These are phyloP conservation scores for Belonocnema kinseyi DNA, from an alignment of 1,140 invertebrate species.

Conservation along the genomic window DNA sequence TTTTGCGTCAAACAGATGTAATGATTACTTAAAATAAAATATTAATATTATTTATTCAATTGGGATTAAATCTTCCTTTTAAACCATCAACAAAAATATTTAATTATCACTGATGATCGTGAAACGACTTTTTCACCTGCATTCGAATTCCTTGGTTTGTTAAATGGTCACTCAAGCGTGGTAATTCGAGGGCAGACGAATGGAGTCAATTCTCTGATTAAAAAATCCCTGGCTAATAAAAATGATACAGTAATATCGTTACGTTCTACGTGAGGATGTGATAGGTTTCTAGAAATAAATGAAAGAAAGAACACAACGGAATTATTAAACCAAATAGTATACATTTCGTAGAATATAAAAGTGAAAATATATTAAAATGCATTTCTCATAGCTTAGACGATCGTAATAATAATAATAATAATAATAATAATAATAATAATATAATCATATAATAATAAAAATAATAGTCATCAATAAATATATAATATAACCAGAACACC, in stretches of 20 bases:
- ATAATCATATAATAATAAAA: constrained; percentile 45
- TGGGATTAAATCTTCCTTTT: background rate
- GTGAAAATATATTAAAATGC: constrained; percentile 77
- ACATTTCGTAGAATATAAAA: constrained; percentile 76
- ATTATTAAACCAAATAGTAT: constrained; percentile 76
- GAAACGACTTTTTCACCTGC: background rate
- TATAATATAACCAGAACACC: constrained; percentile 76
- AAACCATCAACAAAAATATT: background rate
- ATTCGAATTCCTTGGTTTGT: background rate
- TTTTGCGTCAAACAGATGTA: constrained; percentile 30
- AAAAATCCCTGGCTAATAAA: background rate
- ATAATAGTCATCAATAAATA: constrained; percentile 73
- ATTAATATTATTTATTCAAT: constrained; percentile 5
- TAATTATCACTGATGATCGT: background rate
- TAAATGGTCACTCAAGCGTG: background rate
- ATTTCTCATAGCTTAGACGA: constrained; percentile 74
- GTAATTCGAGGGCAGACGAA: background rate
- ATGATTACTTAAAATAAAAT: constrained; percentile 30
- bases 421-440: constrained; percentile 66
- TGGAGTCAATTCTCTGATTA: constrained; percentile 1
- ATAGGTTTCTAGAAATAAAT: constrained; percentile 66
- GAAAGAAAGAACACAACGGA: constrained; percentile 67
- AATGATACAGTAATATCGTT: constrained; percentile 23
- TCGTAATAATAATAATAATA: constrained; percentile 65
- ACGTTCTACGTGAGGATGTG: constrained; percentile 59